These are phyloP conservation scores for Zingel zingel DNA, from an alignment of 2,113 vertebrate genomes.

Conservation along the genomic window DNA sequence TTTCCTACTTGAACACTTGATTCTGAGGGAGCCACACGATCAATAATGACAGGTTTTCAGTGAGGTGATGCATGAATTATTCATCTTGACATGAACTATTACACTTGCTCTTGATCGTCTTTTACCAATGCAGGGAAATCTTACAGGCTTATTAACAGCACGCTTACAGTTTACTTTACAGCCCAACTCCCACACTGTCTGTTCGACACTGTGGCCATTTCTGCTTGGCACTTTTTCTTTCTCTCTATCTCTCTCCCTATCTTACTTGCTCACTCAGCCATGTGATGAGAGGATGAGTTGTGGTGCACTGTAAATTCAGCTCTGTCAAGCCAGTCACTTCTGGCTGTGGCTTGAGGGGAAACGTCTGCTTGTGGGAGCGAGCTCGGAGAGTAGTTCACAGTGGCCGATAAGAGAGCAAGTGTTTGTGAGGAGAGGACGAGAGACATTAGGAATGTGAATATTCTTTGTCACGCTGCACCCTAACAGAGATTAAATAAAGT, in stretches of 20 bases:
- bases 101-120: conserved; percentile 28
- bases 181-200: conserved; percentile 31
- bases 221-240: conserved; percentile 24
- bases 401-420: not conserved
- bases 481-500: conserved; percentile 16
- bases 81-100: conserved; percentile 48
- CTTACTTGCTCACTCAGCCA: conserved; percentile 58
- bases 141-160: conserved; percentile 38
- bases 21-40: not conserved
- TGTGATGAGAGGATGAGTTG: conserved; percentile 65
- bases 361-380: conserved; percentile 71
- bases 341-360: conserved; percentile 63
- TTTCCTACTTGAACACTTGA: conserved; percentile 4
- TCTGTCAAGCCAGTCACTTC: conserved; percentile 69
- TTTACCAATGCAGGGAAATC: conserved; percentile 20
- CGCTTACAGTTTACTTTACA: conserved; percentile 32
- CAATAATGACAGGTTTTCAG: conserved; percentile 1
- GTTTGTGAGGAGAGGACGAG: conserved; percentile 8
- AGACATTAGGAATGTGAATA: conserved; percentile 37
- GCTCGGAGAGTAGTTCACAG: conserved; percentile 33
- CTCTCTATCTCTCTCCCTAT: conserved; percentile 32
- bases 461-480: not conserved
- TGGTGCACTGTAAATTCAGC: conserved; percentile 71
- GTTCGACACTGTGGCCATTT: conserved; percentile 42
- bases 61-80: conserved; percentile 36